Evolutionary conservation across 2,797 vertebrate species (phyloP).

Genomic region (Knipowitschia caucasica): DNA sequence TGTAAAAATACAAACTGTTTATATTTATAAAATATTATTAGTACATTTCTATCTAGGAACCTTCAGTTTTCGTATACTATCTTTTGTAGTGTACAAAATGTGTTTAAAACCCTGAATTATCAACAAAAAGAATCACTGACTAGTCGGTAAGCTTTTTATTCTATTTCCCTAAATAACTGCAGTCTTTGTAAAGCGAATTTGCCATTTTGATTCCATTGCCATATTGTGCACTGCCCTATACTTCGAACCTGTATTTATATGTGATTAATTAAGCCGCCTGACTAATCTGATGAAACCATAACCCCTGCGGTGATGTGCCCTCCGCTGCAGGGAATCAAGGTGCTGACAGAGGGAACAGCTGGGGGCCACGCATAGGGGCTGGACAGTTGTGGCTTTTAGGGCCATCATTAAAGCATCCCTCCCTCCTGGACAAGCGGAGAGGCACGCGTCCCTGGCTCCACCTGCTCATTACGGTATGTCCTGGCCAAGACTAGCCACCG

Average conservation of each 20-base stretch:
- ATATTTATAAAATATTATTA: too few species aligned
- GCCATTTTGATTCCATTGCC: background rate
- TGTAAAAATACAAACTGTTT: too few species aligned
- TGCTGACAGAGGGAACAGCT: constrained; percentile 75
- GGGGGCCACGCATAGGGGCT: constrained; percentile 74
- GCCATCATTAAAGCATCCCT: constrained; percentile 82
- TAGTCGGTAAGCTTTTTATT: too few species aligned
- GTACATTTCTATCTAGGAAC: too few species aligned
- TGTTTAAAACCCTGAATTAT: too few species aligned
- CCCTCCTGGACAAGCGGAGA: constrained; percentile 70
- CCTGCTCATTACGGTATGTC: constrained; percentile 81
- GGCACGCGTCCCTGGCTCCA: constrained; percentile 71
- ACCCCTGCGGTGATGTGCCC: constrained; percentile 64
- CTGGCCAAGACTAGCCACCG: constrained; percentile 49
- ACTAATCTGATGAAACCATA: constrained; percentile 62
- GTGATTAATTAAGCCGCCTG: constrained; percentile 56
- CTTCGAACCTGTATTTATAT: constrained; percentile 31
- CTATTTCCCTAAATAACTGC: background rate
- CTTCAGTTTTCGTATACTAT: too few species aligned
- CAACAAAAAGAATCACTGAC: too few species aligned
- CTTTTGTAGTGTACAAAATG: too few species aligned
- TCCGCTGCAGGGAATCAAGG: constrained; percentile 79
- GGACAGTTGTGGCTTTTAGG: constrained; percentile 85
- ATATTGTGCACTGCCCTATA: background rate
- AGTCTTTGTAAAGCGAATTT: background rate